Evolutionary conservation across 1,140 invertebrate species (phyloP).

Genomic region (Ganaspis sp.): DNA sequence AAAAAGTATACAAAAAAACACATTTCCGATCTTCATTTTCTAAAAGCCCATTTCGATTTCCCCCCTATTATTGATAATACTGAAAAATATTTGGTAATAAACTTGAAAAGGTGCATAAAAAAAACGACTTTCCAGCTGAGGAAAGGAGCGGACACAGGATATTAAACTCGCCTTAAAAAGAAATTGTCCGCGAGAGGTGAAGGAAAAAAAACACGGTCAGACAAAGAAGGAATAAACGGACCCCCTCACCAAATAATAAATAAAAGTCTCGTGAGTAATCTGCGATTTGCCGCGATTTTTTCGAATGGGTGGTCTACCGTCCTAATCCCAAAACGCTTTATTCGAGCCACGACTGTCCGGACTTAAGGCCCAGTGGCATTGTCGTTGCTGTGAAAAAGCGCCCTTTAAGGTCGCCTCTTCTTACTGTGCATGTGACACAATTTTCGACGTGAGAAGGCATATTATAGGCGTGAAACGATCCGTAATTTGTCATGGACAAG

Average conservation of each 20-base stretch:
- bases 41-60: neutral
- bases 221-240: constrained; percentile 16
- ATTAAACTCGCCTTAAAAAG: constrained; percentile 16
- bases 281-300: constrained; percentile 40
- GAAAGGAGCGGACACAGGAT: neutral
- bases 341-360: constrained; percentile 64
- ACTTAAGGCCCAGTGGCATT: constrained; percentile 59
- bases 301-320: constrained; percentile 63
- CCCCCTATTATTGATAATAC: neutral
- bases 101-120: constrained; percentile 17
- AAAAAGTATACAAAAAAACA: neutral
- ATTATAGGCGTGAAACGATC: constrained; percentile 70
- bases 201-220: constrained; percentile 7
- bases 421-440: constrained; percentile 58
- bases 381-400: constrained; percentile 51
- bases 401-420: constrained; percentile 56
- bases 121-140: neutral
- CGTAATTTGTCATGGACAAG: constrained; percentile 65
- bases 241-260: neutral
- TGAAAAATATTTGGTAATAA: constrained; percentile 1
- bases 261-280: constrained; percentile 26
- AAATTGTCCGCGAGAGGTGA: neutral
- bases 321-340: constrained; percentile 67
- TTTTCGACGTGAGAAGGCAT: constrained; percentile 65
- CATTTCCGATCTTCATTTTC: neutral